These are phyloP conservation scores for Ectemnius continuus DNA, from an alignment of 2,888 invertebrate species.

Conservation along the genomic window DNA sequence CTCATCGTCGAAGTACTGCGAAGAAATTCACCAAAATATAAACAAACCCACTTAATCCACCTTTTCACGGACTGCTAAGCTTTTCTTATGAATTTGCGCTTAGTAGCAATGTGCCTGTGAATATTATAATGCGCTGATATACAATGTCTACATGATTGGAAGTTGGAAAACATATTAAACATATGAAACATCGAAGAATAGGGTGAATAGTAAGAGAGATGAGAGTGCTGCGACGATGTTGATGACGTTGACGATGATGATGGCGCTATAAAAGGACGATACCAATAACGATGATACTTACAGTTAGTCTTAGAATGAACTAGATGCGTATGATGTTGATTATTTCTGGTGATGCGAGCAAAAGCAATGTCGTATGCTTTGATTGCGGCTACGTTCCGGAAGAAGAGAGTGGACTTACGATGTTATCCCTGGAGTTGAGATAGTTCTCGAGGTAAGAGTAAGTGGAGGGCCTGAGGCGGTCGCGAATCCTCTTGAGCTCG, in stretches of 20 bases:
- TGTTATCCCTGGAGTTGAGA: slow-evolving; percentile 88
- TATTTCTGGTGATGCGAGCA: neutral
- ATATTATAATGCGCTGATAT: too few species aligned
- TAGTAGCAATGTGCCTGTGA: too few species aligned
- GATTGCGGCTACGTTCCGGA: too few species aligned
- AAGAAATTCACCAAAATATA: slow-evolving; percentile 38
- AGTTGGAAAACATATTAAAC: too few species aligned
- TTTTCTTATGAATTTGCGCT: too few species aligned
- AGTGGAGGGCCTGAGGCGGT: slow-evolving; percentile 70
- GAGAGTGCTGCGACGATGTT: slow-evolving; percentile 17
- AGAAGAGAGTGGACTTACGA: slow-evolving; percentile 67
- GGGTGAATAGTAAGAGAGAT: neutral
- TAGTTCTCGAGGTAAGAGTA: slow-evolving; percentile 84
- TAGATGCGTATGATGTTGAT: slow-evolving; percentile 22
- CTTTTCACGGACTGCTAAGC: neutral
- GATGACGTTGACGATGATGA: slow-evolving; percentile 14
- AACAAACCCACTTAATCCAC: slow-evolving; percentile 21
- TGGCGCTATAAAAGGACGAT: neutral
- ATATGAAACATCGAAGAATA: neutral
- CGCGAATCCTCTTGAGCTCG: slow-evolving; percentile 76
- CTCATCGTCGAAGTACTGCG: slow-evolving; percentile 90
- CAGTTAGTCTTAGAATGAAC: slow-evolving; percentile 12
- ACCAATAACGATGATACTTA: slow-evolving; percentile 16
- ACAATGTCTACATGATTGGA: too few species aligned
- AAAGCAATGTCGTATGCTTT: too few species aligned